Conservation (phyloP, 2,888 invertebrate genomes). For the Drosophila phalerata region DNA sequence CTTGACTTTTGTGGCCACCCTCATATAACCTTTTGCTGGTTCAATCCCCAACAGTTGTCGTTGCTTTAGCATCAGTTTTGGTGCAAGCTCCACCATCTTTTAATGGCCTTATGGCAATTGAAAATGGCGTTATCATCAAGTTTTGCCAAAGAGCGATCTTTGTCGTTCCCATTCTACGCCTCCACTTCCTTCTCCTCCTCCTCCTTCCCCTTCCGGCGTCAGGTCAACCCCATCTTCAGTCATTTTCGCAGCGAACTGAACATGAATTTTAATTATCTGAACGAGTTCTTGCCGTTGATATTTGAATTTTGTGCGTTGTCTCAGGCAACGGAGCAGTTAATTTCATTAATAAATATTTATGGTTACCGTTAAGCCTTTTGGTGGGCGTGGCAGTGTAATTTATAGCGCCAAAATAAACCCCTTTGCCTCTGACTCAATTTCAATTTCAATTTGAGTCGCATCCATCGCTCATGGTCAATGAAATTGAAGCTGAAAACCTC, state of each 20-base stretch:
- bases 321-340: slow-evolving; percentile 71
- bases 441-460: slow-evolving; percentile 17
- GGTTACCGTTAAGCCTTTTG: slow-evolving; percentile 62
- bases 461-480: slow-evolving; percentile 69
- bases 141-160: slow-evolving; percentile 46
- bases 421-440: slow-evolving; percentile 28
- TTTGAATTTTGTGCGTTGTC: slow-evolving; percentile 73
- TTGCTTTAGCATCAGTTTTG: slow-evolving; percentile 6
- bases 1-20: not conserved
- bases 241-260: slow-evolving; percentile 21
- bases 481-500: slow-evolving; percentile 44
- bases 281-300: slow-evolving; percentile 69
- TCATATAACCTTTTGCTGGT: not conserved
- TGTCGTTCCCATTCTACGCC: not conserved
- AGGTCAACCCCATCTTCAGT: slow-evolving; percentile 15
- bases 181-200: not conserved
- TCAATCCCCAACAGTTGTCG: slow-evolving; percentile 32
- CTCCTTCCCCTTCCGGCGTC: not conserved
- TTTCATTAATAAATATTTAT: slow-evolving; percentile 85
- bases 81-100: slow-evolving; percentile 30
- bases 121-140: slow-evolving; percentile 56
- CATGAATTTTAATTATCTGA: slow-evolving; percentile 82
- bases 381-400: slow-evolving; percentile 61
- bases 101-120: slow-evolving; percentile 45
- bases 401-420: slow-evolving; percentile 34